Base-by-base conservation (phyloP, 2,888 invertebrate genomes). In the Ametastegia equiseti region DNA sequence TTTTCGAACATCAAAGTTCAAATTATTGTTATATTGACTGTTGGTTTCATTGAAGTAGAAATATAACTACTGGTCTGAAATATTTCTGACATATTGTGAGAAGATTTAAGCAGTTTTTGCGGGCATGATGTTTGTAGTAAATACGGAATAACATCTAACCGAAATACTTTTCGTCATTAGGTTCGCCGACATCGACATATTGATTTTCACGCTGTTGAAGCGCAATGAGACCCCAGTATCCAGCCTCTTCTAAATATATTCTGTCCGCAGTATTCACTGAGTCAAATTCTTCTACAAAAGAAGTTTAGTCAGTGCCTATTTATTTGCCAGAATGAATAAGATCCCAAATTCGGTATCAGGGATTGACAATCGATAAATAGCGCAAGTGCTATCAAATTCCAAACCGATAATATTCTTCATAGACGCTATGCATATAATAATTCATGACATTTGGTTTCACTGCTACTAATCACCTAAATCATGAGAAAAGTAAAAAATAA, bases 221-320 rank as follows among this genome's bases (percentile, higher is more conserved):
- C 23, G 91, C 86, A 80, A 90, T 84, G 75, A 91, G 89, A 83
- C 91, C 91, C 91, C 91, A 91, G 85, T 89, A 91, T 84, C 91
- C 89, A 84, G 88, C 90, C 83, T 91, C 91, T 87, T 91, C 91
- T 82, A 90, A 88, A 87, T 91, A 91, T 86, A 90, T 88, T 88
- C 91, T 89, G 82, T 91, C 88, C 75, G 85, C 83, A 80, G 85
- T 88, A 86, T 88, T 87, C 84, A 90, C 87, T 83, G 85, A 86
- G 83, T 90, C 88, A 84, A 83, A 82, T 84, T 89, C 88, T 86
- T 89, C 87, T 89, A 89, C 39, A 86, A 85, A 83, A 78, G 82
- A 69, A 85, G 82, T 47, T n/a, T 69, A 5, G 30, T 75, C 75
- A 75, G 45, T 54, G 23, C 36, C 36, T 75, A 11, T 13, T 36